Evolutionary conservation across 2,888 invertebrate genomes (phyloP).

Genomic region (Drosophila macrothrix): DNA sequence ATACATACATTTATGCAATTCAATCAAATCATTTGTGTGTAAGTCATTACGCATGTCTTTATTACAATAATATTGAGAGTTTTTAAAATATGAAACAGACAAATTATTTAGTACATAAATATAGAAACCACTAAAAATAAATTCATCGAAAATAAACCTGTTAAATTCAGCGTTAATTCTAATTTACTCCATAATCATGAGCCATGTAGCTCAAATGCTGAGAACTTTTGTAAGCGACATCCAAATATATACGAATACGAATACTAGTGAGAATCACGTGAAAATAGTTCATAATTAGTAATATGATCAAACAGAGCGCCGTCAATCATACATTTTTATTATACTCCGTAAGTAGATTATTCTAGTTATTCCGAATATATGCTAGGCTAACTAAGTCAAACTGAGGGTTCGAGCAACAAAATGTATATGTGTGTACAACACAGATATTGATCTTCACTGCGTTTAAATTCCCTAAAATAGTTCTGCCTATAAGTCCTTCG

Average conservation of each 20-base stretch:
- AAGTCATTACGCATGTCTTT: too few species aligned
- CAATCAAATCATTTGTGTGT: too few species aligned
- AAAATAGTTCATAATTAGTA: not conserved
- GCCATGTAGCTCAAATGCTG: not conserved
- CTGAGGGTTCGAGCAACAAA: not conserved
- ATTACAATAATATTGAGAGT: too few species aligned
- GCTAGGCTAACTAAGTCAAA: not conserved
- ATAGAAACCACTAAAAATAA: too few species aligned
- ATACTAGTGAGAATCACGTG: not conserved
- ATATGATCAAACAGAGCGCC: not conserved
- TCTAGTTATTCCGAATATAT: not conserved
- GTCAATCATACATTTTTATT: not conserved
- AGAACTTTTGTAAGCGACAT: not conserved
- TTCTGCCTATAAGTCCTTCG: too few species aligned
- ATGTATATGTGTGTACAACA: not conserved
- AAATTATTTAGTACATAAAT: too few species aligned
- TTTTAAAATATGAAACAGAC: too few species aligned
- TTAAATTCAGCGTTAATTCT: too few species aligned
- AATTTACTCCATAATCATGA: not conserved
- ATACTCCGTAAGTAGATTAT: not conserved
- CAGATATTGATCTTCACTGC: not conserved
- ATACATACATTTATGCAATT: too few species aligned
- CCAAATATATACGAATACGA: not conserved
- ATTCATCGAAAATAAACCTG: too few species aligned
- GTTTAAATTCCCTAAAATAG: too few species aligned